phyloP scores from a whole-genome alignment of 2,113 vertebrate species.

The Rhineura floridana region DNA sequence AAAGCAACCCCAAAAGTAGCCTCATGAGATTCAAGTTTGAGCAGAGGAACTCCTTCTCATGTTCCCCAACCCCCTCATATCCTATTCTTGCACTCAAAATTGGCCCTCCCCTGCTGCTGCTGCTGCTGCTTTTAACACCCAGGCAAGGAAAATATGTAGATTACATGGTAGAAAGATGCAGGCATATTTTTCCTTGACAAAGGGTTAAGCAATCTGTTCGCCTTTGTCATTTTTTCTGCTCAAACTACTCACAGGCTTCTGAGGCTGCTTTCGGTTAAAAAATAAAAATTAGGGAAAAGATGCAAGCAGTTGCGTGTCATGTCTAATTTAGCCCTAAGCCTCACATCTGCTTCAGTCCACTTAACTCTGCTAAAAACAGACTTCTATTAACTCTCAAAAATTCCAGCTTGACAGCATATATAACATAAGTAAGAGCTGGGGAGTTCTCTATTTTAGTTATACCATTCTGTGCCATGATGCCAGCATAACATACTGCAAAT shows the following conservation, averaged over 20 bases:
- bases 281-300: background rate
- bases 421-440: background rate
- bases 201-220: background rate
- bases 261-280: background rate
- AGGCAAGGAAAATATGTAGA: background rate
- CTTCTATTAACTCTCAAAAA: slow-evolving; percentile 6
- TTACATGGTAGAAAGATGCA: background rate
- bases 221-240: background rate
- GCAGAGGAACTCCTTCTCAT: background rate
- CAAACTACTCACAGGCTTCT: background rate
- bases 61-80: background rate
- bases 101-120: background rate
- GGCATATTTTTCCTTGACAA: background rate
- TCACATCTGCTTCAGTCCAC: slow-evolving; percentile 9
- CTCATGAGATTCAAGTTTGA: background rate
- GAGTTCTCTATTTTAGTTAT: background rate
- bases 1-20: too few species aligned
- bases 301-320: background rate
- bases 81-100: background rate
- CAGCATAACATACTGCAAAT: background rate
- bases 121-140: too few species aligned
- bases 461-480: background rate
- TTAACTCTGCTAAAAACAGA: background rate
- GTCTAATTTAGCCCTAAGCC: background rate
- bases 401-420: background rate